Evolutionary conservation across 2,113 vertebrate species (phyloP).

Genomic region (Pitta sordida): DNA sequence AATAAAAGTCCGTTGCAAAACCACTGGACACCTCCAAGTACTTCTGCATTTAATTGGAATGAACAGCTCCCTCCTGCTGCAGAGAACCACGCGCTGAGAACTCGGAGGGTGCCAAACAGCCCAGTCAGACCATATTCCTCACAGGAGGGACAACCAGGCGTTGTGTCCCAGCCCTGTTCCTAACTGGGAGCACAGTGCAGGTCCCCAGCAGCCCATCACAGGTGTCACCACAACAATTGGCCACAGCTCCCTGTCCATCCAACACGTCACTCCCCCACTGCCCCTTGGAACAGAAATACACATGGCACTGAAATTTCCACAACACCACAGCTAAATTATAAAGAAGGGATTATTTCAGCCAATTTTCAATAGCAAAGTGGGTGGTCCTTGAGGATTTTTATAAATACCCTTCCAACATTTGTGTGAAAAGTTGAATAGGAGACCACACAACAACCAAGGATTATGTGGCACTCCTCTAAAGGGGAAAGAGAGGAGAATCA

Average conservation of each 20-base stretch:
- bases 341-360: conserved; percentile 62
- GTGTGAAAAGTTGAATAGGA: conserved; percentile 61
- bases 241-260: conserved; percentile 60
- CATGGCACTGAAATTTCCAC: conserved; percentile 43
- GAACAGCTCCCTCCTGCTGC: neutral
- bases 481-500: conserved; percentile 5
- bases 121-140: conserved; percentile 40
- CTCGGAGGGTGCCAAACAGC: neutral
- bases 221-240: conserved; percentile 67
- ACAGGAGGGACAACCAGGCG: neutral
- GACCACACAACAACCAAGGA: conserved; percentile 61
- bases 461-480: conserved; percentile 45
- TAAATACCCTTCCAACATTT: conserved; percentile 63
- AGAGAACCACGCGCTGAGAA: too few species aligned
- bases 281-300: conserved; percentile 63
- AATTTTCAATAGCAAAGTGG: conserved; percentile 65
- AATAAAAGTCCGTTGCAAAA: neutral
- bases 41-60: neutral
- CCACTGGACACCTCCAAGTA: neutral
- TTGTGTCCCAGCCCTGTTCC: conserved; percentile 5
- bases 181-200: conserved; percentile 20
- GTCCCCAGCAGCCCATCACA: conserved; percentile 63
- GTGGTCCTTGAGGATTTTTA: conserved; percentile 65
- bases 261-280: conserved; percentile 70
- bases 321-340: conserved; percentile 31